Evolutionary conservation across 2,888 invertebrate species (phyloP).

Genomic region (Brachynemurus nebulosus): DNA sequence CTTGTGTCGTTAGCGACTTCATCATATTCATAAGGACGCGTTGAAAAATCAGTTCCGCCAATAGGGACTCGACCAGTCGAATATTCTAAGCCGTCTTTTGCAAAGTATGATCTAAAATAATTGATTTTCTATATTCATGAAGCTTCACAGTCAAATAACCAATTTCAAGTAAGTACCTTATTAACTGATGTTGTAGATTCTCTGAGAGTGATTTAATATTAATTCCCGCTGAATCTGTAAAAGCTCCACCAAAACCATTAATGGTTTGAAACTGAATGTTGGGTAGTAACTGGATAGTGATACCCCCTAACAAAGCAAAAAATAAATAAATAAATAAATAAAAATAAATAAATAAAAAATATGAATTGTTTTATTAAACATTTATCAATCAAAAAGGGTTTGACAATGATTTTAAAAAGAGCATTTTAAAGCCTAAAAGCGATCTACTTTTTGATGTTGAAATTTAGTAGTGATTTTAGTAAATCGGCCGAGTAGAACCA

Average conservation of each 20-base stretch:
- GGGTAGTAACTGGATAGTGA: too few species aligned
- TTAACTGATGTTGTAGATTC: slow-evolving; percentile 34
- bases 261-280: slow-evolving; percentile 57
- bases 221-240: slow-evolving; percentile 52
- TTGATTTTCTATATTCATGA: too few species aligned
- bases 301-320: too few species aligned
- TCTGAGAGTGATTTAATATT: slow-evolving; percentile 51
- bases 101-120: slow-evolving; percentile 58
- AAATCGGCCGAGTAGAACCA: too few species aligned
- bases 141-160: too few species aligned
- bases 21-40: slow-evolving; percentile 66
- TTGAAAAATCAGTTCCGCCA: slow-evolving; percentile 78
- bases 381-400: not conserved
- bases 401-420: not conserved
- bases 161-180: too few species aligned
- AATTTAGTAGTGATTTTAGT: too few species aligned
- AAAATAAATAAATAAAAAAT: not conserved
- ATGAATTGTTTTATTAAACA: not conserved
- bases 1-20: slow-evolving; percentile 42
- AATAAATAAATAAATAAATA: not conserved
- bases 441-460: too few species aligned
- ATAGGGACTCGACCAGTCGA: slow-evolving; percentile 69
- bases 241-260: slow-evolving; percentile 76
- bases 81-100: slow-evolving; percentile 57
- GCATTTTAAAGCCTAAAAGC: too few species aligned